phyloP scores from a whole-genome alignment of 2,113 vertebrate species.

The Oreochromis aureus region DNA sequence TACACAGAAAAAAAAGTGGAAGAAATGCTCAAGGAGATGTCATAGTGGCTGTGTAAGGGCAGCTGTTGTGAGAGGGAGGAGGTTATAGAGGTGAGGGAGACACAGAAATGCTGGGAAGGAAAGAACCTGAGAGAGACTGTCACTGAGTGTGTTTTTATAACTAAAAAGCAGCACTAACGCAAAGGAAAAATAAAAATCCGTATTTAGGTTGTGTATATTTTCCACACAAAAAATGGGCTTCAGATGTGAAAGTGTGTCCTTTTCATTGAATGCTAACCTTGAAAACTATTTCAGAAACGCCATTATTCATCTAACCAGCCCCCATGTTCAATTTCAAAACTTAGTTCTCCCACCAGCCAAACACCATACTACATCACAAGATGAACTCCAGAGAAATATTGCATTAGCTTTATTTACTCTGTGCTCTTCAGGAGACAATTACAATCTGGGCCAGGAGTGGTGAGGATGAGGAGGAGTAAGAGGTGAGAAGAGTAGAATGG shows the following conservation, averaged over 20 bases:
- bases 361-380: conserved; percentile 35
- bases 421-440: conserved; percentile 50
- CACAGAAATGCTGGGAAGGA: not conserved
- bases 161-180: not conserved
- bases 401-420: conserved; percentile 60
- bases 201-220: conserved; percentile 7
- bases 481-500: not conserved
- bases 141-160: not conserved
- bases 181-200: not conserved
- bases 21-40: conserved; percentile 24
- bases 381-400: conserved; percentile 47
- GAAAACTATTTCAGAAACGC: conserved; percentile 49
- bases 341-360: conserved; percentile 20
- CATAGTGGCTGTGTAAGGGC: not conserved
- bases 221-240: conserved; percentile 16
- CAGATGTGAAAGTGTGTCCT: conserved; percentile 36
- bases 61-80: not conserved
- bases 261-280: conserved; percentile 53
- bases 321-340: conserved; percentile 53
- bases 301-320: conserved; percentile 52
- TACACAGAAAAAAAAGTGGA: not conserved
- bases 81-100: not conserved
- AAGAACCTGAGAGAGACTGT: not conserved
- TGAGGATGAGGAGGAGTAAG: conserved; percentile 14
- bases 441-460: conserved; percentile 46